These are phyloP conservation scores for Cebidichthys violaceus DNA, from an alignment of 2,113 vertebrate species.

Conservation along the genomic window DNA sequence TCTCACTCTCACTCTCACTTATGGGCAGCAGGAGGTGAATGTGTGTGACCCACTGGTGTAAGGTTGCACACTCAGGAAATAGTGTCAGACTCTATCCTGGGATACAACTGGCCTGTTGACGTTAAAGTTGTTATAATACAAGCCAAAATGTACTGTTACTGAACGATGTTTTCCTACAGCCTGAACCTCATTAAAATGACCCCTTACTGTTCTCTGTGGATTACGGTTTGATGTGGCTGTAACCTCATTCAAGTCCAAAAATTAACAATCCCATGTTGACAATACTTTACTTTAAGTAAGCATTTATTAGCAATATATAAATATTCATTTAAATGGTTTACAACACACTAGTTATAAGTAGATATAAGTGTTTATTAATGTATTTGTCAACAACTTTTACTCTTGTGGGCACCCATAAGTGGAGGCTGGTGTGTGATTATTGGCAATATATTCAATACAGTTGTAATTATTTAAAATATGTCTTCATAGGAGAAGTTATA, in stretches of 20 bases:
- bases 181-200: not conserved
- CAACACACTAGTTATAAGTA: not conserved
- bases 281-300: not conserved
- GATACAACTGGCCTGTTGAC: not conserved
- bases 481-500: not conserved
- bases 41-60: constrained; percentile 46
- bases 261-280: not conserved
- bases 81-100: not conserved
- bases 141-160: not conserved
- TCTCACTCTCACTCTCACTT: constrained; percentile 35
- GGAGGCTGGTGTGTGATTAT: not conserved
- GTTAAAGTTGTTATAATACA: not conserved
- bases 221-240: not conserved
- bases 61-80: constrained; percentile 48
- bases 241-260: not conserved
- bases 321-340: not conserved
- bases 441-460: not conserved
- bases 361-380: not conserved
- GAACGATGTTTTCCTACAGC: not conserved
- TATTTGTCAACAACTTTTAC: not conserved
- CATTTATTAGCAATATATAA: not conserved
- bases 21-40: constrained; percentile 28
- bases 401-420: not conserved
- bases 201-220: not conserved
- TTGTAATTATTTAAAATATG: not conserved